phyloP scores from a whole-genome alignment of 2,888 invertebrate genomes.

The Drosophila anomalata region DNA sequence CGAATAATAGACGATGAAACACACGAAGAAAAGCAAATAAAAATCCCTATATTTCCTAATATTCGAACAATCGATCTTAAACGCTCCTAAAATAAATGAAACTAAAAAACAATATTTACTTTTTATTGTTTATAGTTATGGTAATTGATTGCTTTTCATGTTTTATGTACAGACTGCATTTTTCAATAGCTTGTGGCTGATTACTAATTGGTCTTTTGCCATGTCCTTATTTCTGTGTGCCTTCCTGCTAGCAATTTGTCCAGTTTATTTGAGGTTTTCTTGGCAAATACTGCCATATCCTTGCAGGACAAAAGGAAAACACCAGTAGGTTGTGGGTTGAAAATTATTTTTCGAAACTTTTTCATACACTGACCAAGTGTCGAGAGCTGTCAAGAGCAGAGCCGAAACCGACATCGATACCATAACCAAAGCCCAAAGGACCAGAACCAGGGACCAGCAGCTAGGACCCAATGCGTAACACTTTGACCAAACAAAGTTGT shows the following conservation, averaged over 20 bases:
- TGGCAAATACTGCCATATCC: constrained; percentile 24
- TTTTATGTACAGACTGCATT: not conserved
- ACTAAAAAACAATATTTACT: not conserved
- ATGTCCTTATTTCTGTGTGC: constrained; percentile 28
- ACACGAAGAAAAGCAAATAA: not conserved
- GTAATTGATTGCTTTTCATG: constrained; percentile 32
- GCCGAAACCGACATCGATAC: constrained; percentile 39
- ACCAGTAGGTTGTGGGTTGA: constrained; percentile 22
- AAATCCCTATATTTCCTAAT: not conserved
- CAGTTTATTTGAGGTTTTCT: constrained; percentile 54
- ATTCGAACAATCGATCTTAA: not conserved
- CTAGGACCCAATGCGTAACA: constrained; percentile 49
- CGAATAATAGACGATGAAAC: not conserved
- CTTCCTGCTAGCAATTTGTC: constrained; percentile 54
- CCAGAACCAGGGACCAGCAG: constrained; percentile 3
- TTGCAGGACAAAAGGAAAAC: constrained; percentile 16
- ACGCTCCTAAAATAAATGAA: not conserved
- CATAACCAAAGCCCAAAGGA: constrained; percentile 7
- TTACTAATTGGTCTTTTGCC: constrained; percentile 36
- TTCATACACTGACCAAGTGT: constrained; percentile 23
- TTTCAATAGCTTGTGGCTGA: constrained; percentile 14
- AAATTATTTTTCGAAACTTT: constrained; percentile 43
- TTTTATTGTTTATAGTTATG: constrained; percentile 8
- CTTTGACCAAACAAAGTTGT: constrained; percentile 76
- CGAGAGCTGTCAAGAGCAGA: constrained; percentile 41